A percentile compares a stretch with the other conserved stretches of the same genome.
phyloP scores from a whole-genome alignment of 2,113 vertebrate genomes.

The Cacatua alba region DNA sequence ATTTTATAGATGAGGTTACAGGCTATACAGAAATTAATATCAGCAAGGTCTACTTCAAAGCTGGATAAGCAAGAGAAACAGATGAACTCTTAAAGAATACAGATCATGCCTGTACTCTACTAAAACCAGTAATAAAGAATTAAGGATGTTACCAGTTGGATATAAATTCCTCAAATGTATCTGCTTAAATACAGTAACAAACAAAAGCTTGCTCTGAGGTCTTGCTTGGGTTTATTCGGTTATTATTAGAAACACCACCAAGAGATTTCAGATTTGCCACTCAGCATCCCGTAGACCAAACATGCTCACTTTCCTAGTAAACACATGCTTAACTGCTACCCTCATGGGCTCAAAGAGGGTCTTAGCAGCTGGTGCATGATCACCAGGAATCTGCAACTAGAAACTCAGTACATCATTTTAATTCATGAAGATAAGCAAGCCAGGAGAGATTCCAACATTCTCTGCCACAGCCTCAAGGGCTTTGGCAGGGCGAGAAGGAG shows the following conservation, averaged over 20 bases:
- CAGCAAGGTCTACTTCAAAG: slow-evolving; percentile 47
- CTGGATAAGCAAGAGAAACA: slow-evolving; percentile 33
- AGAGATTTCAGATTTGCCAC: neutral
- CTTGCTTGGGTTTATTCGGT: neutral
- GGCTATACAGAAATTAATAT: slow-evolving; percentile 61
- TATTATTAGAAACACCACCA: neutral
- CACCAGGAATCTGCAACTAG: neutral
- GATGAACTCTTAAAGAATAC: slow-evolving; percentile 47
- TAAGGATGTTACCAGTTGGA: slow-evolving; percentile 21
- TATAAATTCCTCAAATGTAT: slow-evolving; percentile 16
- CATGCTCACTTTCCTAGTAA: neutral
- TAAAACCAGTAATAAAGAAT: slow-evolving; percentile 41
- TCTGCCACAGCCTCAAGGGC: neutral
- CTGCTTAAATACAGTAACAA: slow-evolving; percentile 22
- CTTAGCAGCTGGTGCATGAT: neutral
- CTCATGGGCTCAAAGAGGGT: neutral
- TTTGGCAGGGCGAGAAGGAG: neutral
- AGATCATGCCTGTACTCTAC: slow-evolving; percentile 16
- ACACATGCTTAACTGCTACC: neutral
- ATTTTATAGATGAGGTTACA: slow-evolving; percentile 68
- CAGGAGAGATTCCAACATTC: neutral
- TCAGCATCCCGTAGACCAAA: neutral
- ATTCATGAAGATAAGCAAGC: neutral
- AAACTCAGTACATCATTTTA: neutral
- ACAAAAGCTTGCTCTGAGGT: slow-evolving; percentile 21